Evolutionary conservation across 1,140 invertebrate species (phyloP), one percentile per base, ranked within the genome.

Genomic region (Aleiodes sp.): DNA sequence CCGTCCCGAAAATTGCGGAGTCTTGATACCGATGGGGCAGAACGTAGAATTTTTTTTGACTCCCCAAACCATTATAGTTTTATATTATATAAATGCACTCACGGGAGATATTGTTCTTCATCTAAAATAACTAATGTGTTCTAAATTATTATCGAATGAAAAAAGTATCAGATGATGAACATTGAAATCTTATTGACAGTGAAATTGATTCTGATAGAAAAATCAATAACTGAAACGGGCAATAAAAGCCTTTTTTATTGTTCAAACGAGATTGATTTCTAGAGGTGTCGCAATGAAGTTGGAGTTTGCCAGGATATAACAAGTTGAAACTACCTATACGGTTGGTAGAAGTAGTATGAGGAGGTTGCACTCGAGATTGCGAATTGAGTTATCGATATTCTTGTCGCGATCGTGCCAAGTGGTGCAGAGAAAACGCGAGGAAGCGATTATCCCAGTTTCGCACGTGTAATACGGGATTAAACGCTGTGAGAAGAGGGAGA

Each of bases 1-100:
- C 76, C 78, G 69, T 80, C 76, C 73, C 74, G 73, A 78, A 78
- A 80, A 80, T 80, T 80, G 73, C 66, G 56, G 69, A 73, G 62
- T 29, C 69, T 65, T 57, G 41, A 21, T 16, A 19, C 16, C 41
- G 41, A 2, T 46, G 9, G 16, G 16, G 41, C 41, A 2, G 8
- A 16, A 46, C 10, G 37, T n/a, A 39, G 10, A 39, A n/a, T 3
- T 39, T 39, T 39, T 39, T 39, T 39, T n/a, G n/a, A n/a, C n/a
- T n/a, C n/a, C n/a, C 10, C 37, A 39, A n/a, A 39, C 37, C 37
- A 14, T 39, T 9, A 39, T 14, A 14, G 10, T 9, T 39, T 39
- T 39, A n/a, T 2, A 39, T 39, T 39, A 39, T 39, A 39, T 39
- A 12, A 39, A 39, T 39, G 37, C 37, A 39, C 10, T 39, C 10